Evolutionary conservation across 2,888 invertebrate genomes (phyloP).

Genomic region (Macrophya annulata): DNA sequence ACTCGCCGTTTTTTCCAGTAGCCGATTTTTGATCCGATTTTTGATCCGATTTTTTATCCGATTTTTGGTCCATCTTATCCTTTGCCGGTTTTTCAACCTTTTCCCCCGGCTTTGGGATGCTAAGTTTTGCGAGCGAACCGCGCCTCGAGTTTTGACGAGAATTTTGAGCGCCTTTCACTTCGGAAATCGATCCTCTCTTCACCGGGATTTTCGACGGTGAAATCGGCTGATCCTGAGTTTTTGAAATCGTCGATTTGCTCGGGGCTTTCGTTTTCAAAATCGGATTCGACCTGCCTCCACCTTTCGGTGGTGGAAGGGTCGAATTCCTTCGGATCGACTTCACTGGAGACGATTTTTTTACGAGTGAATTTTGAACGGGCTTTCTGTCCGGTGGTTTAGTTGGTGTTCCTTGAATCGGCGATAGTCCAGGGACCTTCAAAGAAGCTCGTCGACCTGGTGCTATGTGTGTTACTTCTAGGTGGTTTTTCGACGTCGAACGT

Average conservation of each 20-base stretch:
- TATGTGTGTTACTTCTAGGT: slow-evolving; percentile 49
- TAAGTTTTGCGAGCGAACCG: slow-evolving; percentile 38
- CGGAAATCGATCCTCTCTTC: slow-evolving; percentile 66
- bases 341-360: slow-evolving; percentile 56
- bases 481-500: slow-evolving; percentile 65
- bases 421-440: slow-evolving; percentile 65
- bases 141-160: slow-evolving; percentile 57
- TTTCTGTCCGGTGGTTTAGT: slow-evolving; percentile 65
- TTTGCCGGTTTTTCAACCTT: slow-evolving; percentile 50
- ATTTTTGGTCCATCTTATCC: slow-evolving; percentile 53
- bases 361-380: slow-evolving; percentile 5
- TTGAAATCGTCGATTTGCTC: slow-evolving; percentile 20
- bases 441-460: slow-evolving; percentile 58
- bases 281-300: slow-evolving; percentile 57
- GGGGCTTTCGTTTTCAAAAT: slow-evolving; percentile 57
- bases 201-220: slow-evolving; percentile 76
- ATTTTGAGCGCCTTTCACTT: slow-evolving; percentile 61
- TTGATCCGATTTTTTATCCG: slow-evolving; percentile 34
- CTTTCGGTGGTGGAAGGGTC: slow-evolving; percentile 61
- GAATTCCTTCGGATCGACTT: slow-evolving; percentile 61
- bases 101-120: slow-evolving; percentile 21
- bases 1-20: not conserved
- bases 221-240: slow-evolving; percentile 59
- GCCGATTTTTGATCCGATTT: slow-evolving; percentile 34
- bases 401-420: slow-evolving; percentile 75